phyloP scores from a whole-genome alignment of 2,888 invertebrate species.

The Mactromeris polynyma region DNA sequence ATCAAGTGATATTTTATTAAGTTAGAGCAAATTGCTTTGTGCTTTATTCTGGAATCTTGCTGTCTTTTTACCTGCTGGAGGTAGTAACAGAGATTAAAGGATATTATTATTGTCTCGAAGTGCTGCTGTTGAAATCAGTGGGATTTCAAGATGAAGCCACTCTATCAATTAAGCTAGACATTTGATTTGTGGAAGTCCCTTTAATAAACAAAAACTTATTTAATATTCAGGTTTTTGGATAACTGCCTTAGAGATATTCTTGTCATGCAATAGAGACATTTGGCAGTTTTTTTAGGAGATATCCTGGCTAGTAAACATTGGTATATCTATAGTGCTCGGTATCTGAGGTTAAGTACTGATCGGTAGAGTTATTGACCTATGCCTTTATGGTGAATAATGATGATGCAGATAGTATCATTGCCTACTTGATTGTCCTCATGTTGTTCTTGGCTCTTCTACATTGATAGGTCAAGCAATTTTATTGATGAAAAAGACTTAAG shows the following conservation, averaged over 20 bases:
- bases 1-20: conserved; percentile 1
- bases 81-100: not conserved
- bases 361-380: not conserved
- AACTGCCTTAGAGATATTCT: not conserved
- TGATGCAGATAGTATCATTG: not conserved
- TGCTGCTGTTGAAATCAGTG: not conserved
- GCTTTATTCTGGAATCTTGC: not conserved
- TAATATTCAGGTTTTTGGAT: not conserved
- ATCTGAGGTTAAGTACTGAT: not conserved
- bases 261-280: not conserved
- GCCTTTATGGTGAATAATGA: not conserved
- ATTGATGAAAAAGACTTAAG: not conserved
- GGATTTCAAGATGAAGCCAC: not conserved
- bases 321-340: not conserved
- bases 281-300: not conserved
- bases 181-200: not conserved
- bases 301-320: no score
- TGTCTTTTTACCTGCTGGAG: not conserved
- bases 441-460: not conserved
- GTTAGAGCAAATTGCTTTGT: not conserved
- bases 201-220: not conserved
- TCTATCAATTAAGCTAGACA: not conserved
- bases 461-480: not conserved
- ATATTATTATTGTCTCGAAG: not conserved
- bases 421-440: not conserved